These are phyloP conservation scores for Poliocrania exsul DNA, from an alignment of 2,797 vertebrate genomes.

Conservation along the genomic window DNA sequence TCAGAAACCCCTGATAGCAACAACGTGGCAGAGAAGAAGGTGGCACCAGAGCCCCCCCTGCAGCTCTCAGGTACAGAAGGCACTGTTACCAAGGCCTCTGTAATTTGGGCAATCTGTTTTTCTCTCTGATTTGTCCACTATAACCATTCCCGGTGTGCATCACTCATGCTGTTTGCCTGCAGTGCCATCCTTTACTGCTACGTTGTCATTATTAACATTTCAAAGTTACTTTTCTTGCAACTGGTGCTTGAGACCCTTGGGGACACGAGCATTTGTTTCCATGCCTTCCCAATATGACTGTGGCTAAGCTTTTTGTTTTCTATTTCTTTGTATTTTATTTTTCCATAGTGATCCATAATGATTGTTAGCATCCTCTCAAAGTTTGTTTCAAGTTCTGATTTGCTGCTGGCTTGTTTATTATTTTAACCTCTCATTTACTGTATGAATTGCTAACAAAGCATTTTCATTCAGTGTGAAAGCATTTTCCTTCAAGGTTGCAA, in stretches of 20 bases:
- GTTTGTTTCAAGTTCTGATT: conserved; percentile 61
- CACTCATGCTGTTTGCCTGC: conserved; percentile 73
- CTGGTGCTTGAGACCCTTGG: conserved; percentile 63
- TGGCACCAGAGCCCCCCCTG: conserved; percentile 79
- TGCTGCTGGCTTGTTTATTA: conserved; percentile 65
- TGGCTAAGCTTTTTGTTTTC: conserved; percentile 56
- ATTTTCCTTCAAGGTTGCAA: conserved; percentile 57
- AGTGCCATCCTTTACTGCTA: conserved; percentile 71
- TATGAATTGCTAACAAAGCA: conserved; percentile 68
- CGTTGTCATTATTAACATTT: conserved; percentile 75
- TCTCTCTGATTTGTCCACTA: conserved; percentile 65
- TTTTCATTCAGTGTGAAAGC: conserved; percentile 54
- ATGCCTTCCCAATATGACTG: conserved; percentile 49
- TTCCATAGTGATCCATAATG: conserved; percentile 48
- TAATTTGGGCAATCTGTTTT: conserved; percentile 73
- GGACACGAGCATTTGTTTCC: conserved; percentile 53
- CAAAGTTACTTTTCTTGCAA: conserved; percentile 63
- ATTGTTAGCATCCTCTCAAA: conserved; percentile 27
- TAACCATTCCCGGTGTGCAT: conserved; percentile 34
- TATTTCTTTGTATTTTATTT: conserved; percentile 63
- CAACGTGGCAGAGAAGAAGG: conserved; percentile 80
- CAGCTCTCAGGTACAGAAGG: conserved; percentile 86
- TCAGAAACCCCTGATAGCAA: conserved; percentile 75
- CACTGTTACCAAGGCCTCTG: conserved; percentile 74
- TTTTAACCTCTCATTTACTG: conserved; percentile 56